These are phyloP conservation scores for Trissolcus brochymenae DNA, from an alignment of 2,888 invertebrate species.

Conservation along the genomic window DNA sequence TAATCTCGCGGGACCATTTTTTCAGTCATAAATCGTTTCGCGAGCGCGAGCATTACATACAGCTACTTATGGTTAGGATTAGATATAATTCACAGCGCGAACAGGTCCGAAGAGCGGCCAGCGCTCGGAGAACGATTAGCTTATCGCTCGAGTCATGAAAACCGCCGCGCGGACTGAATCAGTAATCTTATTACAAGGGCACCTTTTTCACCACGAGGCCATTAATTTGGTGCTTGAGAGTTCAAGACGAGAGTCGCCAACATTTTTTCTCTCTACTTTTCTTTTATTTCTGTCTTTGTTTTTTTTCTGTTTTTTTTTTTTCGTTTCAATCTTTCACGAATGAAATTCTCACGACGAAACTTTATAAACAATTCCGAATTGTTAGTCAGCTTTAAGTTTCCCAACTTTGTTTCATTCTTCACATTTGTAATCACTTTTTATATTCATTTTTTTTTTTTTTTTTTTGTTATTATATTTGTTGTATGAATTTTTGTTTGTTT, in stretches of 20 bases:
- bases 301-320: no score
- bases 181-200: slow-evolving; percentile 49
- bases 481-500: no score
- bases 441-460: no score
- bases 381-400: no score
- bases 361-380: no score
- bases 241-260: slow-evolving; percentile 34
- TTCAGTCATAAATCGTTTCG: neutral
- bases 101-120: slow-evolving; percentile 39
- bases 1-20: neutral
- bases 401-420: no score
- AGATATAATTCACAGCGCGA: slow-evolving; percentile 45
- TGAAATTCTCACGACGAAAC: slow-evolving; percentile 21
- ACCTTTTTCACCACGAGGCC: slow-evolving; percentile 34
- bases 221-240: slow-evolving; percentile 41
- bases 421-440: no score
- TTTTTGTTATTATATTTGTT: no score
- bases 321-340: slow-evolving; percentile 40
- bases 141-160: slow-evolving; percentile 49
- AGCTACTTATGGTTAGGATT: slow-evolving; percentile 46
- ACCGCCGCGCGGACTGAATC: slow-evolving; percentile 38
- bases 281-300: no score
- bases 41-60: slow-evolving; percentile 10
- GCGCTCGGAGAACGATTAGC: slow-evolving; percentile 45
- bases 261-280: no score